Percentiles rank a stretch among this genome's conserved stretches.
These are phyloP conservation scores for Leiothrix lutea DNA, from an alignment of 2,113 vertebrate species.

Conservation along the genomic window DNA sequence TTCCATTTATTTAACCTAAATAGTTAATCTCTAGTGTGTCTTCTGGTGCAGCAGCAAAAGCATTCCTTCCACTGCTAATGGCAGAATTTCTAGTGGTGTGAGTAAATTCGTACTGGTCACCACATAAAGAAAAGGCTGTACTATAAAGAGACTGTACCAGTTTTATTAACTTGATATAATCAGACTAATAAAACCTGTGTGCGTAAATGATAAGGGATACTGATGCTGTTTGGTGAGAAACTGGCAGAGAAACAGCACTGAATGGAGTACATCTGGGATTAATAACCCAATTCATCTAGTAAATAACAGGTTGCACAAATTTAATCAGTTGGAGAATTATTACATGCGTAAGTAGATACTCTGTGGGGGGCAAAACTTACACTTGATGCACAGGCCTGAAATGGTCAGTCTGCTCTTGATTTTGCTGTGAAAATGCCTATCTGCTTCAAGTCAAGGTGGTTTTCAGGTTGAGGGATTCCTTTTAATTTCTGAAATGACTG, in stretches of 20 bases:
- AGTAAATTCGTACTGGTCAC: background rate
- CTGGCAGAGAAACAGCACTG: slow-evolving; percentile 4
- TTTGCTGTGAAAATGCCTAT: background rate
- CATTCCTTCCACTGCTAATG: background rate
- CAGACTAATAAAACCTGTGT: background rate
- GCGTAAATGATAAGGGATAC: slow-evolving; percentile 28
- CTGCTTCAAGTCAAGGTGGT: background rate
- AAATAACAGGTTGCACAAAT: slow-evolving; percentile 41
- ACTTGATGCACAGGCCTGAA: background rate
- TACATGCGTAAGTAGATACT: background rate
- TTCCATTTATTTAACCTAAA: background rate
- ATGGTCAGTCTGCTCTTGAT: background rate
- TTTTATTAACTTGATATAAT: slow-evolving; percentile 20
- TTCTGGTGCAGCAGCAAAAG: background rate
- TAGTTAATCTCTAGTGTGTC: background rate
- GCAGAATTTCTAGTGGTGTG: background rate
- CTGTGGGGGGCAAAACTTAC: background rate
- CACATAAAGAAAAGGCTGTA: background rate
- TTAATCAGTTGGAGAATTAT: slow-evolving; percentile 9
- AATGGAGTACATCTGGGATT: slow-evolving; percentile 31
- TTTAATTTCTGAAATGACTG: background rate
- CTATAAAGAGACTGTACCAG: background rate
- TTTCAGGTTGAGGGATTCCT: background rate
- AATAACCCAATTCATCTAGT: slow-evolving; percentile 8
- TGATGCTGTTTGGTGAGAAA: background rate